phyloP scores from a whole-genome alignment of 2,797 vertebrate species.

The Phrynocephalus vlangalii region DNA sequence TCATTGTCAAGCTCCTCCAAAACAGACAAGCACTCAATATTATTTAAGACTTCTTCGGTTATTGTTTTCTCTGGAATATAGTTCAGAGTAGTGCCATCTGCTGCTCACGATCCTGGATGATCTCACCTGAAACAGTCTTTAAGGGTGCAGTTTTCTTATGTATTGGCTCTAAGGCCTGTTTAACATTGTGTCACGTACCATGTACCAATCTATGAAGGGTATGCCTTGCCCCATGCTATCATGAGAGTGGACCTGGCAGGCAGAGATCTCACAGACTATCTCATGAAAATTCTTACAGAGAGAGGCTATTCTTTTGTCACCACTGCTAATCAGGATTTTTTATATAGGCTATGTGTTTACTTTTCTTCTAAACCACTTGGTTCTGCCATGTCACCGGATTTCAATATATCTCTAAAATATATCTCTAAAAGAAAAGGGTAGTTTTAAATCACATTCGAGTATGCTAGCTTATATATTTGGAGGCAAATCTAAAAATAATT shows the following conservation, averaged over 20 bases:
- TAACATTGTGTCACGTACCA: conserved; percentile 85
- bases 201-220: conserved; percentile 90
- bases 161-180: neutral
- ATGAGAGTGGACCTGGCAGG: conserved; percentile 89
- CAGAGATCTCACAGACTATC: conserved; percentile 90
- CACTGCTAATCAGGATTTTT: conserved; percentile 58
- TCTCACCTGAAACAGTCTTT: no score
- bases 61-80: no score
- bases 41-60: no score
- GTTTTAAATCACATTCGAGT: no score
- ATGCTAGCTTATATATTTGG: no score
- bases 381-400: neutral
- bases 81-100: no score
- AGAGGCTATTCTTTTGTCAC: conserved; percentile 87
- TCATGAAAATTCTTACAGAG: conserved; percentile 90
- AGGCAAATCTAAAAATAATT: no score
- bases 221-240: conserved; percentile 85
- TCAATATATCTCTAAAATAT: neutral
- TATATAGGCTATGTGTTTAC: neutral
- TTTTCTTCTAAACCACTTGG: neutral
- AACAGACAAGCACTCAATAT: no score
- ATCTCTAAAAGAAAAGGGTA: no score
- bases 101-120: no score
- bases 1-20: no score
- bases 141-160: no score